Evolutionary conservation across 2,797 vertebrate species (phyloP).

Genomic region (Anabacerthia variegaticeps): DNA sequence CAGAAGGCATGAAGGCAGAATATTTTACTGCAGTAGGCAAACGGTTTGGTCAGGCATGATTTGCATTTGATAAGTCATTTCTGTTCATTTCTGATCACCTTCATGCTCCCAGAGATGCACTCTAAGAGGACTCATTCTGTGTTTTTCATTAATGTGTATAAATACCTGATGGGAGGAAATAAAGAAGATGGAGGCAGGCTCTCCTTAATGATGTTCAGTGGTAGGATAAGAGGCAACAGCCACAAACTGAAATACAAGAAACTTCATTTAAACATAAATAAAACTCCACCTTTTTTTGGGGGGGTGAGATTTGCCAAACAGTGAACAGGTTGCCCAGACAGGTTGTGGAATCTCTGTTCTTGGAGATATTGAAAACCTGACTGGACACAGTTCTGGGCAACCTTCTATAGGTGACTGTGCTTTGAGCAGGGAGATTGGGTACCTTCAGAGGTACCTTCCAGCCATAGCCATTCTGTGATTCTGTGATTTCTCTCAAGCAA

Average conservation of each 20-base stretch:
- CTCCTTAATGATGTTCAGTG: background rate
- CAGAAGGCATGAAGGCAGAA: background rate
- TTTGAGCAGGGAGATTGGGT: background rate
- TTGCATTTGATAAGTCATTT: background rate
- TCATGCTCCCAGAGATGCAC: background rate
- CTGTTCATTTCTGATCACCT: background rate
- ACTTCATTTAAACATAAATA: background rate
- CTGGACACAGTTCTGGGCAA: background rate
- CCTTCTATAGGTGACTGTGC: too few species aligned
- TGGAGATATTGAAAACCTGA: background rate
- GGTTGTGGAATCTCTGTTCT: background rate
- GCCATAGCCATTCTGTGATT: background rate
- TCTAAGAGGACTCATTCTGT: background rate
- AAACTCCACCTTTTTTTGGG: rapidly evolving
- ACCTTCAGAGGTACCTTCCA: background rate
- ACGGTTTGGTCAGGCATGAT: background rate
- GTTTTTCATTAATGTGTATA: background rate
- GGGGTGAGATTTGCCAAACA: background rate
- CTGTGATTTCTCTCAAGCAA: background rate
- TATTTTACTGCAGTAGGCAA: background rate
- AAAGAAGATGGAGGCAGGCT: background rate
- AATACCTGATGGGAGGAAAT: background rate
- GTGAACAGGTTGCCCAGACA: background rate
- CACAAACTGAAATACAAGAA: background rate
- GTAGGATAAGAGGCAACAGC: background rate